Evolutionary conservation across 2,888 invertebrate species (phyloP), one percentile per base, ranked within the genome.

Genomic region (Apamea sordens): DNA sequence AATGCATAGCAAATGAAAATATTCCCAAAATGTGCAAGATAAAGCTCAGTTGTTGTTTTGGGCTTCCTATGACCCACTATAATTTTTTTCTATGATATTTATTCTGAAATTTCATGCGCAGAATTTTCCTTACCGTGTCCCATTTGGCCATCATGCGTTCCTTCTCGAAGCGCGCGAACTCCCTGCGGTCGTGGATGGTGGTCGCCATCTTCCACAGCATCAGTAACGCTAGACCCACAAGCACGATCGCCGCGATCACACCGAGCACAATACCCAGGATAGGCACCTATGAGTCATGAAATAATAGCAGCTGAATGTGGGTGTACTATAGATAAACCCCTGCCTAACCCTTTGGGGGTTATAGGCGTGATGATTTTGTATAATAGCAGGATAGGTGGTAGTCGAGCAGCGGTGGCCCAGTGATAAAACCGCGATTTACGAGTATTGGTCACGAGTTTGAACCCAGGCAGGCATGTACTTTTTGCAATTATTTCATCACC

Each of bases 71-170:
- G 36, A 64, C 28, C 56, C 56, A 18, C 6, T 28, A 44, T 68
- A 36, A 18, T 6, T 44, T 2, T 21, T 21, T 44, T 65, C 3
- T 2, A 36, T 53, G n/a, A 28, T 61, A 28, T 15, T 18, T 28
- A 32, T 53, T 36, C 18, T 2, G 0, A 18, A 41, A 77, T 63
- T 53, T 68, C 75, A 80, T 85, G 74, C 79, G 15, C 56, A 50
- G 11, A 28, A n/a, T 56, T 15, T 64, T 69, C 72, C 94, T 97
- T 97, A 99, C 99, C 95, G 99, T 99, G 95, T 99, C 99, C 99
- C 99, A 99, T 94, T 99, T 99, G 88, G 99, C 99, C 98, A 99
- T 99, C 98, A 99, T 98, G 89, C 99, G 97, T 94, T 99, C 99
- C 95, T 99, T 99, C 95, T 99, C 99, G 95, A 99, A 99, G 93